Percentiles rank a stretch among this genome's conserved stretches.
These are phyloP conservation scores for Falco cherrug DNA, from an alignment of 2,797 vertebrate species.

Conservation along the genomic window DNA sequence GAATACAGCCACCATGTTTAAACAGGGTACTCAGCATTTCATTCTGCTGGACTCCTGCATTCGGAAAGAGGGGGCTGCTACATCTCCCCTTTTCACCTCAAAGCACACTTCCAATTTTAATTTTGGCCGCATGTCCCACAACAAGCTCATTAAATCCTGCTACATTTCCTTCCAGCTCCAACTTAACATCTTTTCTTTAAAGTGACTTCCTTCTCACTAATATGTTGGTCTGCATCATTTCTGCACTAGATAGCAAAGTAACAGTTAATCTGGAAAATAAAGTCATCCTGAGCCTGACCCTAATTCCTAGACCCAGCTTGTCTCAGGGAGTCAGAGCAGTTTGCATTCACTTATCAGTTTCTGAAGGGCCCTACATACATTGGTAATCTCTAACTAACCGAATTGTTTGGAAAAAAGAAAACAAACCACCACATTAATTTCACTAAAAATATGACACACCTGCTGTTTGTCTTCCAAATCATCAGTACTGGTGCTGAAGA, in stretches of 20 bases:
- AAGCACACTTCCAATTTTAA: neutral
- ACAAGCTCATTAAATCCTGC: neutral
- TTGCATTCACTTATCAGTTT: rapidly evolving
- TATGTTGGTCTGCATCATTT: neutral
- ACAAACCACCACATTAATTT: neutral
- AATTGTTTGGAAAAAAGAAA: too few relatives aligned
- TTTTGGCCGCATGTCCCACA: neutral
- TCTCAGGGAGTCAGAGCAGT: neutral
- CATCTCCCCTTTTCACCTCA: neutral
- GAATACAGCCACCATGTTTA: neutral
- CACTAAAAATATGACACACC: neutral
- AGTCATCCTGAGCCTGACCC: neutral
- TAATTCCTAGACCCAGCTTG: neutral
- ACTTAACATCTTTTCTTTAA: neutral
- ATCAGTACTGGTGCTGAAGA: neutral
- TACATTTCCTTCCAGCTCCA: neutral
- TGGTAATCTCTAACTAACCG: neutral
- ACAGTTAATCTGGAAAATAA: neutral
- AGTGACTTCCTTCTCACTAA: neutral
- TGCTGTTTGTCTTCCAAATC: neutral
- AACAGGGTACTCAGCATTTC: neutral
- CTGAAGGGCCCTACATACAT: rapidly evolving
- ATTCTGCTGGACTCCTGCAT: neutral
- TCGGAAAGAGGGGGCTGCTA: neutral
- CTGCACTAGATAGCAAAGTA: neutral